Evolutionary conservation across 2,113 vertebrate genomes (phyloP), one percentile per base, ranked within the genome.

Genomic region (Equus przewalskii): DNA sequence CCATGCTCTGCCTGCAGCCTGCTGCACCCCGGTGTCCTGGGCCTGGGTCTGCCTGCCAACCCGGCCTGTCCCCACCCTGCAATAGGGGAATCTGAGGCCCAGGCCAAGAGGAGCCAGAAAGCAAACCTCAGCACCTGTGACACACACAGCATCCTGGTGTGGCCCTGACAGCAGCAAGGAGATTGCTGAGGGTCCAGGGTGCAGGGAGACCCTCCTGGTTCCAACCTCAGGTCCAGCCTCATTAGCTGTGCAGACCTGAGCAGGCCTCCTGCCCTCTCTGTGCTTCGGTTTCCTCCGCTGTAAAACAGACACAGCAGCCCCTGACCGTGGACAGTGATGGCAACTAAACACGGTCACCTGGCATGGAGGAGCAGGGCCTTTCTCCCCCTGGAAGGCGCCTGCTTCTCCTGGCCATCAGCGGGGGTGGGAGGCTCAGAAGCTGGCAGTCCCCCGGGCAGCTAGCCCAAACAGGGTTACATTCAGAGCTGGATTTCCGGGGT

Each of bases 261-360:
- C 49, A 54, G 87, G 33, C 81, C 33, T 54, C 78, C 89, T 26
- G 56, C 16, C 83, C 33, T 58, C n/a, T 1, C 84, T 13, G 0
- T 0, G 36, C 60, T 26, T 51, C 3, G 0, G 58, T 49, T n/a
- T 46, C 82, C 62, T 69, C 16, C 9, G 1, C 64, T 67, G 1
- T 21, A 69, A 54, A 46, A 3, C 28, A 58, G 46, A 36, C 15
- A 7, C 28, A 7, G 26, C 89, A 12, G 30, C 14, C 51, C 49
- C 80, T 3, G 79, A 41, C 41, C 14, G 65, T 0, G 41, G 70
- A 51, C 51, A 4, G 46, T 2, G 36, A 13, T 3, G 8, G 49
- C 4, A 9, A 24, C 0, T 0, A 19, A 64, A 58, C 0, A 12
- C 30, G 0, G 6, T 33, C 28, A 0, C 10, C 73, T 6, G 2